A percentile compares a stretch with the other conserved stretches of the same genome.
These are phyloP conservation scores for Phalanger gymnotis DNA, from an alignment of 2,797 vertebrate species.

Conservation along the genomic window DNA sequence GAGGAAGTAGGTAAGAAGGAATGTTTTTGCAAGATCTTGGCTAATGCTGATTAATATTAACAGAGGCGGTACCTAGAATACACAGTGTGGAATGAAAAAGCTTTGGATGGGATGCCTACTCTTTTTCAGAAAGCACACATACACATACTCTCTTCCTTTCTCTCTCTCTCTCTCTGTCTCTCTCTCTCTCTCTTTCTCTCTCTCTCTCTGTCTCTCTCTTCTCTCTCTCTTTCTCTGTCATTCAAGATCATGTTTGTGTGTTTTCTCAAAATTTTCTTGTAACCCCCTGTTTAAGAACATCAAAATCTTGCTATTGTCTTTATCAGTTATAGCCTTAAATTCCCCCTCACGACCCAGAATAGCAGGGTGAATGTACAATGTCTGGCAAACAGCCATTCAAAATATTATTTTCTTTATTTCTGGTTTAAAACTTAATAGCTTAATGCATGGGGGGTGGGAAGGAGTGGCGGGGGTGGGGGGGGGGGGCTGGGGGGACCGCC, in stretches of 20 bases:
- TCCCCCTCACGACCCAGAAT: neutral
- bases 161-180: too few relatives aligned
- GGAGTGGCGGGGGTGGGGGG: too few relatives aligned
- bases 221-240: too few relatives aligned
- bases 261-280: neutral
- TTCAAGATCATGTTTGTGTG: neutral
- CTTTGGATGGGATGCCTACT: neutral
- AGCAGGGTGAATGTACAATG: conserved; percentile 14
- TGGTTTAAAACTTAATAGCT: neutral
- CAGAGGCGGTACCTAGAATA: neutral
- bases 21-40: neutral
- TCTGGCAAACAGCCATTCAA: neutral
- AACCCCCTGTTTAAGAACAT: neutral
- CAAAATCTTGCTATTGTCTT: neutral
- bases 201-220: too few relatives aligned
- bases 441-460: neutral
- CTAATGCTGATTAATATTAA: neutral
- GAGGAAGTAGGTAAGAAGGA: neutral
- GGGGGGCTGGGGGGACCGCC: neutral
- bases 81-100: neutral
- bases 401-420: conserved; percentile 11
- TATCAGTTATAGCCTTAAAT: neutral
- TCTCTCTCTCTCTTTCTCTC: too few relatives aligned
- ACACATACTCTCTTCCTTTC: too few relatives aligned
- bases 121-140: neutral